Base-by-base conservation (phyloP, 2,888 invertebrate genomes). In the Eristalis intricaria region DNA sequence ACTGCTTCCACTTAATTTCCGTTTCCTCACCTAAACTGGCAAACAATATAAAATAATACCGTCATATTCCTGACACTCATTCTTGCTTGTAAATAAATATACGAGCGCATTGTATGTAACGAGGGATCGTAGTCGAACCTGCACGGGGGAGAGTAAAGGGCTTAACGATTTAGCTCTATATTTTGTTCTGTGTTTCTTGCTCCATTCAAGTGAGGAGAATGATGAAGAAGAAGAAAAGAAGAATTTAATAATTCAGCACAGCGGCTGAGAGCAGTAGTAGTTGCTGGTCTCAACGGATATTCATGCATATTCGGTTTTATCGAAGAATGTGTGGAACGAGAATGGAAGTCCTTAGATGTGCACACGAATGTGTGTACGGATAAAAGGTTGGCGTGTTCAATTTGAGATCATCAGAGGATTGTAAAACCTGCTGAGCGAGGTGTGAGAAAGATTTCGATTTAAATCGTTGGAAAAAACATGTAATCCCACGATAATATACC, bases 191-290 rank as follows among this genome's bases (percentile, higher is more conserved):
- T n/a, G n/a, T n/a, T 65, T 29, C 26, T 13, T 64, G 32, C 50
- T 35, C n/a, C n/a, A n/a, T 35, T 15, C 56, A 19, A 10, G 40
- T 43, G 23, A 63, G 13, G 13, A 13, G 50, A n/a, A 4, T 65
- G 60, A 40, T 63, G 50, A 15, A 64, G n/a, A 4, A 65, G 38
- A 40, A 58, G 5, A n/a, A 58, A 65, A 70, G 74, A 70, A 70
- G 13, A 26, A 29, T 26, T 76, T 71, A 82, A 82, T 76, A 82
- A 82, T 82, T 76, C 82, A 76, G 70, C 61, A 40, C 64, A n/a
- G 22, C 11, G 50, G 40, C 23, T 76, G 70, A 70, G 64, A 58
- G 32, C 32, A 5, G 43, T 40, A 43, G 63, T 63, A 50, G 11
- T 15, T 38, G 19, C 43, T 38, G 29, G 29, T 60, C 70, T 76